Evolutionary conservation across 2,888 invertebrate species (phyloP), one percentile per base, ranked within the genome.

Genomic region (Tubulanus polymorphus): DNA sequence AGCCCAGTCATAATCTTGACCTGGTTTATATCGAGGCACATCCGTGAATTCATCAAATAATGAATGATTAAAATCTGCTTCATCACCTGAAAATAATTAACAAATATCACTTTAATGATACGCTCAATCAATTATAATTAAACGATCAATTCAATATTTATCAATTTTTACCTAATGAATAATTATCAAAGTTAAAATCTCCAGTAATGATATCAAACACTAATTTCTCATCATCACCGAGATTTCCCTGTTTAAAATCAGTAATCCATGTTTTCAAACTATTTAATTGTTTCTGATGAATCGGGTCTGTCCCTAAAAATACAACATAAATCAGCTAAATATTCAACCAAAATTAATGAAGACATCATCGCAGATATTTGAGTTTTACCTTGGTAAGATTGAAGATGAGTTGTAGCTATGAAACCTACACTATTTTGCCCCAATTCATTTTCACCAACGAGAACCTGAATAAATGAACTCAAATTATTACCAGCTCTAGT

Each of bases 1-100:
- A 41, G 41, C 41, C 41, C 41, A 41, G 23, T 41, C 41, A 15
- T 41, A 23, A 41, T 41, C 41, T 41, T 41, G 18, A 8, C 41
- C 41, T 41, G 41, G 41, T 8, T 23, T 18, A 23, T 20, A 8
- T 41, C 41, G 41, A 8, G 15, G 20, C 18, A 41, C 18, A 41
- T 41, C 41, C 6, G 18, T 18, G 41, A 20, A 41, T 15, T 41
- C 23, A 8, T 8, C 23, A 23, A 41, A 41, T 20, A 41, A 3
- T 20, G 41, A 23, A 41, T 41, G 41, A 15, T 15, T 41, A 3
- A 23, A 18, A 5, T 41, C 41, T 41, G 18, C 41, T 8, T 18
- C 18, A 15, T 41, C 41, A 41, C 20, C 41, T 41, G 15, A 8
- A 41, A 41, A n/a, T n/a, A n/a, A n/a, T n/a, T n/a, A n/a, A n/a